Evolutionary conservation across 2,113 vertebrate genomes (phyloP).

Genomic region (Cinclus mexicanus): DNA sequence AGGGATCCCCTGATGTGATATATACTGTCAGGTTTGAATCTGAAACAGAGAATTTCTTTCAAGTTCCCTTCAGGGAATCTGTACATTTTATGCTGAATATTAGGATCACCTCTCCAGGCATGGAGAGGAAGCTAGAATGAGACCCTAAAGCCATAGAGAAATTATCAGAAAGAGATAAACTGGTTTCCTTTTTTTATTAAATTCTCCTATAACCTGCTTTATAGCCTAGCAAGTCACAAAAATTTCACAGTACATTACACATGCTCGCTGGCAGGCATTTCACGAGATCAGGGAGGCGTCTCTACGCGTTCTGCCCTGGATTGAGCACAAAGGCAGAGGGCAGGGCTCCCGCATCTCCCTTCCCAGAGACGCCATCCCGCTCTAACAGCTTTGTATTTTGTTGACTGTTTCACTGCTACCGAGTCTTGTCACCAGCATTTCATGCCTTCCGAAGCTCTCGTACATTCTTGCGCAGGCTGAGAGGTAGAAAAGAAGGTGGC

Average conservation of each 20-base stretch:
- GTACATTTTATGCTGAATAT: constrained; percentile 43
- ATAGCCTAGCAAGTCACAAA: constrained; percentile 55
- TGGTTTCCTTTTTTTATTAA: constrained; percentile 68
- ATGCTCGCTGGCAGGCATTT: constrained; percentile 28
- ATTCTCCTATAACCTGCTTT: constrained; percentile 63
- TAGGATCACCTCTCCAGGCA: constrained; percentile 43
- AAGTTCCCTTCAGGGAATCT: constrained; percentile 57
- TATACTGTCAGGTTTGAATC: constrained; percentile 67
- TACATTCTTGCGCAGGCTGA: neutral
- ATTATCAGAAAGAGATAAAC: constrained; percentile 66
- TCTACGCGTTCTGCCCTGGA: neutral
- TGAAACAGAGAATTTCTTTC: constrained; percentile 57
- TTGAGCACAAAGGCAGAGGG: constrained; percentile 5
- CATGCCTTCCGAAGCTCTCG: neutral
- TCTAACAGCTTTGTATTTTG: neutral
- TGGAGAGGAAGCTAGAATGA: constrained; percentile 17
- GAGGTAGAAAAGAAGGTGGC: neutral
- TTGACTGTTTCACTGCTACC: neutral
- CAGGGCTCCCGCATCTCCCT: neutral
- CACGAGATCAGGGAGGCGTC: neutral
- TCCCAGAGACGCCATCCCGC: neutral
- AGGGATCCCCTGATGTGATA: constrained; percentile 54
- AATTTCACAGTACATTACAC: constrained; percentile 5
- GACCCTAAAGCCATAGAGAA: constrained; percentile 46
- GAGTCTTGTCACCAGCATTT: neutral